These are phyloP conservation scores for Lydus trimaculatus DNA, from an alignment of 2,888 invertebrate species.

Conservation along the genomic window DNA sequence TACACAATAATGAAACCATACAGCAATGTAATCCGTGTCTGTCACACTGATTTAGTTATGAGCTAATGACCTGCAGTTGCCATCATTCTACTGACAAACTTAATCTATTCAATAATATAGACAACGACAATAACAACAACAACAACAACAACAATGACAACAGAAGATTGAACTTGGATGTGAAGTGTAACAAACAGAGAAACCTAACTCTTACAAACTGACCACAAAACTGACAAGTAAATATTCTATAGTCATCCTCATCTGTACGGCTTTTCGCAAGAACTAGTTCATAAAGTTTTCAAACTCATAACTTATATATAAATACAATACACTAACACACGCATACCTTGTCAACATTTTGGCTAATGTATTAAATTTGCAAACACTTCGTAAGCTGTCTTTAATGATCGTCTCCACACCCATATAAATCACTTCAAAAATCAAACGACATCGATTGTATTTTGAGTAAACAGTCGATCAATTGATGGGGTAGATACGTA, in stretches of 20 bases:
- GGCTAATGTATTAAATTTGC: background rate
- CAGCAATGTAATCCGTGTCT: slow-evolving; percentile 23
- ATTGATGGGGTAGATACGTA: too few species aligned
- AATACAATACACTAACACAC: too few species aligned
- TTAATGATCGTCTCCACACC: too few species aligned
- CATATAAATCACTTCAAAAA: too few species aligned
- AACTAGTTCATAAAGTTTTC: slow-evolving; percentile 2
- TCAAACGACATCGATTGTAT: too few species aligned
- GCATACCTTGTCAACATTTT: background rate
- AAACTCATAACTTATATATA: background rate
- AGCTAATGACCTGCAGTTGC: slow-evolving; percentile 20
- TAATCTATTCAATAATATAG: slow-evolving; percentile 24
- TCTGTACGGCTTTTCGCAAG: background rate
- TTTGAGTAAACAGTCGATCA: too few species aligned
- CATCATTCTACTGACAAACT: slow-evolving; percentile 30
- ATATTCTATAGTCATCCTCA: background rate
- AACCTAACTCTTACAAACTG: background rate
- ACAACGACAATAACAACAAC: slow-evolving; percentile 15
- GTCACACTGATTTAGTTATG: slow-evolving; percentile 27
- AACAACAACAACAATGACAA: background rate
- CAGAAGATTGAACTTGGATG: background rate
- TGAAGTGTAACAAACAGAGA: background rate
- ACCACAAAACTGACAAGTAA: slow-evolving; percentile 2
- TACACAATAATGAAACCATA: background rate
- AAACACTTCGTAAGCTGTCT: background rate